A percentile compares a stretch with the other conserved stretches of the same genome.
phyloP scores from a whole-genome alignment of 2,888 invertebrate genomes.

The Emesis castigata region DNA sequence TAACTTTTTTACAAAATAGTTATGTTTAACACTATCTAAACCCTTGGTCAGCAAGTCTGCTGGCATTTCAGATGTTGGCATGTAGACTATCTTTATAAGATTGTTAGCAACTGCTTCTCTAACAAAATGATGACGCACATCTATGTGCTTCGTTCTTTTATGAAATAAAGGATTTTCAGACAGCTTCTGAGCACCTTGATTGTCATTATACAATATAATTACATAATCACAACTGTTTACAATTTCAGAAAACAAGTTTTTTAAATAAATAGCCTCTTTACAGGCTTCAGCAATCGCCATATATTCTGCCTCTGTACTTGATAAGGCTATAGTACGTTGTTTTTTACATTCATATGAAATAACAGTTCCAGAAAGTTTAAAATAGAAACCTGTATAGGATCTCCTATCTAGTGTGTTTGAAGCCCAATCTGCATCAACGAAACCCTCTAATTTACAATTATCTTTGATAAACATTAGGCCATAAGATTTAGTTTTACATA shows the following conservation, averaged over 20 bases:
- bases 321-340: slow-evolving; percentile 49
- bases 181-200: neutral
- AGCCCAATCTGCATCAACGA: slow-evolving; percentile 66
- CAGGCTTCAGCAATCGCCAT: slow-evolving; percentile 39
- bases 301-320: slow-evolving; percentile 32
- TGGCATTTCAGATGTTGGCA: slow-evolving; percentile 32
- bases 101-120: no score
- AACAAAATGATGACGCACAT: no score
- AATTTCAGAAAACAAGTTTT: slow-evolving; percentile 32
- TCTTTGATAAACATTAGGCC: slow-evolving; percentile 48
- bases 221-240: neutral
- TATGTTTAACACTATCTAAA: slow-evolving; percentile 22
- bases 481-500: slow-evolving; percentile 54
- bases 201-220: neutral
- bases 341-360: slow-evolving; percentile 70
- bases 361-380: slow-evolving; percentile 60
- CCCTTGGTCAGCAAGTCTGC: slow-evolving; percentile 59
- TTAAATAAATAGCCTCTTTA: slow-evolving; percentile 47
- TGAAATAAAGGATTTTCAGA: no score
- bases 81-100: no score
- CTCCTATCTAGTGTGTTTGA: slow-evolving; percentile 60
- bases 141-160: no score
- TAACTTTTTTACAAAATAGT: slow-evolving; percentile 22
- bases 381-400: slow-evolving; percentile 68
- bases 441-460: slow-evolving; percentile 48